Conservation (phyloP, 2,113 vertebrate species). For the Charina bottae region DNA sequence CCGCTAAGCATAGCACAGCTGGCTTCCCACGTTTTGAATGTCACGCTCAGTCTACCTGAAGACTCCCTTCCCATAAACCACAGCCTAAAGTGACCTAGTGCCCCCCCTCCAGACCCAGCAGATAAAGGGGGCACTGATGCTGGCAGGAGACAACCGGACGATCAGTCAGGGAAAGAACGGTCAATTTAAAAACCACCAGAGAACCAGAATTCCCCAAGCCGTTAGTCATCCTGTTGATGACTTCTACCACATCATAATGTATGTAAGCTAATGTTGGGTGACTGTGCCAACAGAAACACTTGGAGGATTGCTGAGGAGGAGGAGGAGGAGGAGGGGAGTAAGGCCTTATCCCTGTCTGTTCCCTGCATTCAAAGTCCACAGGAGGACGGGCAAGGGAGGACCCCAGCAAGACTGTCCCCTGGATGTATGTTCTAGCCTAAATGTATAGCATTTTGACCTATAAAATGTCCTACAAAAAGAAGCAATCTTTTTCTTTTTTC, state of each 20-base stretch:
- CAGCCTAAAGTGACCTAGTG: background rate
- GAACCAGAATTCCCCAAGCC: background rate
- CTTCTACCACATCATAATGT: background rate
- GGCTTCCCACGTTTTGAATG: background rate
- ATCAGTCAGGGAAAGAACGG: background rate
- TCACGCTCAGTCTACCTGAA: background rate
- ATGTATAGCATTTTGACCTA: too few relatives aligned
- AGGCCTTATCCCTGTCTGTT: background rate
- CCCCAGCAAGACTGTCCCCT: background rate
- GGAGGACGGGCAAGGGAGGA: too few relatives aligned
- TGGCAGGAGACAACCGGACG: background rate
- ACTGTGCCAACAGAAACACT: background rate
- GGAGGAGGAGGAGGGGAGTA: too few relatives aligned
- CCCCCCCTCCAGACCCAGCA: background rate
- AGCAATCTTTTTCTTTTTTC: too few relatives aligned
- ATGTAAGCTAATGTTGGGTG: background rate
- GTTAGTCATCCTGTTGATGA: background rate
- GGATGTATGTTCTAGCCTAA: too few relatives aligned
- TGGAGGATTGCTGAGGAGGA: background rate
- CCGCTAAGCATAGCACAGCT: background rate
- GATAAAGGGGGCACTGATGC: background rate
- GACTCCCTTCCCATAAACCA: background rate
- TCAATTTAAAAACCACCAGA: background rate
- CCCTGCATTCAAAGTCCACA: background rate
- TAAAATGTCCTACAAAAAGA: too few relatives aligned